phyloP scores from a whole-genome alignment of 2,888 invertebrate species.

The Apocheima hispidaria region DNA sequence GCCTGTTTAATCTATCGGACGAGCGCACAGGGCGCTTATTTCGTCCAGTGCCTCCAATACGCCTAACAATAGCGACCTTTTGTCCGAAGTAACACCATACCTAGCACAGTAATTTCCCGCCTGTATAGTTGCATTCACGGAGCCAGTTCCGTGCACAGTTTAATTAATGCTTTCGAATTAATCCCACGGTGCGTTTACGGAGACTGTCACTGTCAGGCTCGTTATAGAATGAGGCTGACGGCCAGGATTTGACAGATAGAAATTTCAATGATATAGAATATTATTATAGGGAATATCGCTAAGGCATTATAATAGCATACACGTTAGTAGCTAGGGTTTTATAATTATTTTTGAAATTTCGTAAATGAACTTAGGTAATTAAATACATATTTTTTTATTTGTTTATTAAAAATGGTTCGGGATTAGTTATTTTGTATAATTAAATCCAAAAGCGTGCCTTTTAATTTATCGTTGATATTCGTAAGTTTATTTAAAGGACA shows the following conservation, averaged over 20 bases:
- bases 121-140: constrained; percentile 44
- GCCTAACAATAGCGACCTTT: constrained; percentile 16
- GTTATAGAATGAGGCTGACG: constrained; percentile 17
- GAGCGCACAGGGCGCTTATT: constrained; percentile 9
- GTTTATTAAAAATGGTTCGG: too few relatives aligned
- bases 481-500: too few relatives aligned
- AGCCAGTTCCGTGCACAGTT: constrained; percentile 51
- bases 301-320: too few relatives aligned
- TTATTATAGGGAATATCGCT: too few relatives aligned
- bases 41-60: constrained; percentile 21
- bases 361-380: too few relatives aligned
- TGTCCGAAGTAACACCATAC: constrained; percentile 14
- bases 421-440: too few relatives aligned
- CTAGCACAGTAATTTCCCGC: constrained; percentile 17
- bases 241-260: constrained; percentile 9
- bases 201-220: constrained; percentile 50
- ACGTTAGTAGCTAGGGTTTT: too few relatives aligned
- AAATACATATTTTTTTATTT: too few relatives aligned
- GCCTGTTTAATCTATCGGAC: constrained; percentile 15
- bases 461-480: too few relatives aligned
- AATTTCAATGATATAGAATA: too few relatives aligned
- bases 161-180: constrained; percentile 65
- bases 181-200: constrained; percentile 59
- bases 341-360: too few relatives aligned
- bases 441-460: too few relatives aligned